Base-by-base conservation (phyloP, 2,888 invertebrate species). In the Anoncus sp. region DNA sequence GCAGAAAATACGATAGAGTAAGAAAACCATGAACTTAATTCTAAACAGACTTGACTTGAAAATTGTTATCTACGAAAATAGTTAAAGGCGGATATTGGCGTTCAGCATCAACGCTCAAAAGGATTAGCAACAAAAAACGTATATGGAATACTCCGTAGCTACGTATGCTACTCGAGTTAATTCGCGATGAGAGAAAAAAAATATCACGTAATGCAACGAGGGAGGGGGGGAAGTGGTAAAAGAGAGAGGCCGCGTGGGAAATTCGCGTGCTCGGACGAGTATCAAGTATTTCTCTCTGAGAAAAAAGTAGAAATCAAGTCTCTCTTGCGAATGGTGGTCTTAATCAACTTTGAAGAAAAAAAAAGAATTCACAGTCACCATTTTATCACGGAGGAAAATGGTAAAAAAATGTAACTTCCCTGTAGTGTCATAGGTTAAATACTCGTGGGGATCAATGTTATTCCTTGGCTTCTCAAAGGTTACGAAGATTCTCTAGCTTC, bases 201-300 rank as follows among this genome's bases (percentile, higher is more conserved):
- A 65, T 35, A 47, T 57, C 18, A 16, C 27, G 60, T 38, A 62
- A 53, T 27, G 38, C 27, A 38, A 47, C 35, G 35, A n/a, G 38
- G 59, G 45, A 47, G 22, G 35, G 20, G 38, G 59, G 45, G 59
- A 18, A 51, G 38, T 14, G 60, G 22, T 18, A 38, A 6, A 49
- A 60, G 35, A 40, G 51, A 65, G 60, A 67, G 67, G 53, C 66
- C 76, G 40, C 72, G 72, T 72, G 76, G 72, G 76, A 77, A 72
- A 67, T 72, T 67, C 72, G n/a, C n/a, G 60, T 66, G 22, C 71
- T 14, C 20, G 59, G 38, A 43, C n/a, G 35, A 40, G 53, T 62
- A 43, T 59, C 70, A 60, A 75, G 35, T 45, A 51, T 35, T 24
- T 66, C 62, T 22, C 40, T 62, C 10, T 53, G 18, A 16, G 45